phyloP scores from a whole-genome alignment of 2,797 vertebrate genomes.

The Galago senegalensis region DNA sequence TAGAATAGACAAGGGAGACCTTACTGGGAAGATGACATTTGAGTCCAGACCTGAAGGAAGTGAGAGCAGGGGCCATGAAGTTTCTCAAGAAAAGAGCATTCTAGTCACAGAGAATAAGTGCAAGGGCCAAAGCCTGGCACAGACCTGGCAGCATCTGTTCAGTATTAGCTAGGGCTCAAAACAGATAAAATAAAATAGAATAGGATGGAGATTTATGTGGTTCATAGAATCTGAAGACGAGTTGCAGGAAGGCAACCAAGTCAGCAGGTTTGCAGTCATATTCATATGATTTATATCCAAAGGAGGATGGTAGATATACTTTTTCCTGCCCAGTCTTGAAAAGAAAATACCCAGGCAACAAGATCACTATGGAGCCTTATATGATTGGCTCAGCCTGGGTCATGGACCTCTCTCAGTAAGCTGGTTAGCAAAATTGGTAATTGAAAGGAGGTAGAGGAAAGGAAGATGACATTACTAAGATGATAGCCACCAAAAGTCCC shows the following conservation, averaged over 20 bases:
- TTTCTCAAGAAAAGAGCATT: not conserved
- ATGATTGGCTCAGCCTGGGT: not conserved
- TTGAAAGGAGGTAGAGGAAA: not conserved
- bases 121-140: not conserved
- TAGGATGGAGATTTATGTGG: not conserved
- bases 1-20: not conserved
- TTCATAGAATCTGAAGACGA: not conserved
- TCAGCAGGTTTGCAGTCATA: not conserved
- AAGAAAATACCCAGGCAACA: not conserved
- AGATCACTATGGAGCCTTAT: not conserved
- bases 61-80: not conserved
- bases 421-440: slow-evolving; percentile 32
- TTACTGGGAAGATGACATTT: not conserved
- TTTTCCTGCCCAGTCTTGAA: not conserved
- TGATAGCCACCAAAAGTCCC: not conserved
- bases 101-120: not conserved
- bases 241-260: not conserved
- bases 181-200: not conserved
- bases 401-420: not conserved
- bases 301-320: not conserved
- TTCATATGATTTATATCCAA: not conserved
- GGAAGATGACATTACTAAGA: not conserved
- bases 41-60: not conserved
- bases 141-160: not conserved
- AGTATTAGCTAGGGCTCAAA: not conserved